These are phyloP conservation scores for Vidua macroura DNA, from an alignment of 2,113 vertebrate species.

Conservation along the genomic window DNA sequence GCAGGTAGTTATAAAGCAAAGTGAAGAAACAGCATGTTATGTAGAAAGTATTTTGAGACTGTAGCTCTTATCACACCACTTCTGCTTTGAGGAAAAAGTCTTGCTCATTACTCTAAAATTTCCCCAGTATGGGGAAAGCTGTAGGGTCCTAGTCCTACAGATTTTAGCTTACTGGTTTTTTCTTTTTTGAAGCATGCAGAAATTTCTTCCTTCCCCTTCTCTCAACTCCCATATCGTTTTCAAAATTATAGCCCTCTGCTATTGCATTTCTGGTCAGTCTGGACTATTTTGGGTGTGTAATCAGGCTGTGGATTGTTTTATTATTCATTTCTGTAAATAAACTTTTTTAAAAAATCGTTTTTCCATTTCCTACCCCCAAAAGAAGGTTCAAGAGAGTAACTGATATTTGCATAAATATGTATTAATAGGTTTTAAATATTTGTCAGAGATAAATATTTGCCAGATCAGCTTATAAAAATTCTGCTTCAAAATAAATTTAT, in stretches of 20 bases:
- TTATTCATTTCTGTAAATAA: constrained; percentile 7
- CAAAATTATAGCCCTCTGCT: not conserved
- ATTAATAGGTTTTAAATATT: not conserved
- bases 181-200: not conserved
- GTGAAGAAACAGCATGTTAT: not conserved
- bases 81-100: not conserved
- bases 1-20: not conserved
- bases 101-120: not conserved
- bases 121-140: not conserved
- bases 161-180: not conserved
- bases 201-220: constrained; percentile 1
- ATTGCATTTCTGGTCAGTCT: not conserved
- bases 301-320: constrained; percentile 3
- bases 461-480: not conserved
- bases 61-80: not conserved
- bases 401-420: not conserved
- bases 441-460: not conserved
- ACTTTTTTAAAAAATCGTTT: not conserved
- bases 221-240: not conserved
- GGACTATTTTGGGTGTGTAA: not conserved
- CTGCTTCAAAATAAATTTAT: not conserved
- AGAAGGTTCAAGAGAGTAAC: not conserved
- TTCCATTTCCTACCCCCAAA: not conserved
- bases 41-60: not conserved
- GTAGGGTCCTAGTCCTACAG: not conserved